Conservation (phyloP, 2,797 vertebrate genomes). For the Anomalospiza imberbis region DNA sequence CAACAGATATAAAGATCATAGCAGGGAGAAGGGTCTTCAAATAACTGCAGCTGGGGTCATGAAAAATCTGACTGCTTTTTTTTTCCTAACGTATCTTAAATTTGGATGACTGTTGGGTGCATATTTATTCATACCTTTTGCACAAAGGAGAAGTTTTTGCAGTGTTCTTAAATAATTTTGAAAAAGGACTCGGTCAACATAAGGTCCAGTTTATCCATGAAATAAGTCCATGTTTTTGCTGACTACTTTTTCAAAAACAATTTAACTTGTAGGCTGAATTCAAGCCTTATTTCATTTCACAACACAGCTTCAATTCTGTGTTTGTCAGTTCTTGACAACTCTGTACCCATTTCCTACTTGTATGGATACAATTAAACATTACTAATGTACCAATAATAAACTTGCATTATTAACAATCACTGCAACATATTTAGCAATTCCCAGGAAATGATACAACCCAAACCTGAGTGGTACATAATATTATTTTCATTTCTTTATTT, state of each 20-base stretch:
- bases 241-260: background rate
- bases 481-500: background rate
- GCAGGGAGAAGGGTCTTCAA: background rate
- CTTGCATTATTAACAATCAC: background rate
- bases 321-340: background rate
- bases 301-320: background rate
- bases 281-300: background rate
- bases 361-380: slow-evolving; percentile 7
- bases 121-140: background rate
- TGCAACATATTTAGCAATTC: slow-evolving; percentile 4
- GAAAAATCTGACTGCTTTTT: background rate
- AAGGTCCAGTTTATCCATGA: background rate
- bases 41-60: background rate
- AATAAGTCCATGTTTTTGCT: background rate
- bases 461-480: background rate
- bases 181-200: background rate
- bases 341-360: background rate
- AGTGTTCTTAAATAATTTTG: background rate
- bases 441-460: background rate
- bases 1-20: background rate
- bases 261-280: slow-evolving; percentile 34
- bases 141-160: background rate
- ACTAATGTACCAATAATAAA: background rate
- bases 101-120: background rate
- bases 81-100: background rate